Percentiles rank a stretch among this genome's conserved stretches.
Conservation (phyloP, 2,113 vertebrate genomes). For the Echinops telfairi region DNA sequence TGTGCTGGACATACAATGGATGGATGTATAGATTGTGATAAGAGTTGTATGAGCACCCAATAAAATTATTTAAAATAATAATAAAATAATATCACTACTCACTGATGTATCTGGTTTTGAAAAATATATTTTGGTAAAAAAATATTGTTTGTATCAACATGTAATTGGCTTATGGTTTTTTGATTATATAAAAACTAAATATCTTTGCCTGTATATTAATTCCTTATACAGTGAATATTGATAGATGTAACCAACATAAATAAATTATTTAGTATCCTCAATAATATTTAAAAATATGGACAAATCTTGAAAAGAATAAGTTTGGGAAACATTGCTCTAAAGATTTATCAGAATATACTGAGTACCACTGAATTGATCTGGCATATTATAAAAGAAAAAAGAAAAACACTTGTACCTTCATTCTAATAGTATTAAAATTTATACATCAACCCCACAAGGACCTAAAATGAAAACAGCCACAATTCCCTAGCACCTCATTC, state of each 20-base stretch:
- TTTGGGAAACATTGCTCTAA: neutral
- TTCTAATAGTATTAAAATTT: rapidly evolving
- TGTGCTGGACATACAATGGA: too few relatives aligned
- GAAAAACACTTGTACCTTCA: too few relatives aligned
- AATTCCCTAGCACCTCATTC: neutral
- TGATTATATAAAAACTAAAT: neutral
- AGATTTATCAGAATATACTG: neutral
- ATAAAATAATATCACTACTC: too few relatives aligned
- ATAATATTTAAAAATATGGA: neutral
- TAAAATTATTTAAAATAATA: neutral
- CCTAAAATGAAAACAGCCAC: neutral
- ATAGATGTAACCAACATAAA: too few relatives aligned
- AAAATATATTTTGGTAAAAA: neutral
- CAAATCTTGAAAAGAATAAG: neutral
- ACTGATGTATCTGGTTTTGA: neutral
- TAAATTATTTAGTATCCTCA: too few relatives aligned
- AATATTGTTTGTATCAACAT: neutral
- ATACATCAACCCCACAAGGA: neutral
- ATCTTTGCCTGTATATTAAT: neutral
- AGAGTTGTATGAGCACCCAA: too few relatives aligned
- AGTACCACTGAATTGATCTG: neutral
- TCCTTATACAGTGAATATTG: neutral
- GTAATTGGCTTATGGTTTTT: neutral
- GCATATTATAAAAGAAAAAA: neutral
- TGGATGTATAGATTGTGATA: too few relatives aligned